Conservation (phyloP, 1,140 invertebrate genomes). For the Gonioctena quinquepunctata region DNA sequence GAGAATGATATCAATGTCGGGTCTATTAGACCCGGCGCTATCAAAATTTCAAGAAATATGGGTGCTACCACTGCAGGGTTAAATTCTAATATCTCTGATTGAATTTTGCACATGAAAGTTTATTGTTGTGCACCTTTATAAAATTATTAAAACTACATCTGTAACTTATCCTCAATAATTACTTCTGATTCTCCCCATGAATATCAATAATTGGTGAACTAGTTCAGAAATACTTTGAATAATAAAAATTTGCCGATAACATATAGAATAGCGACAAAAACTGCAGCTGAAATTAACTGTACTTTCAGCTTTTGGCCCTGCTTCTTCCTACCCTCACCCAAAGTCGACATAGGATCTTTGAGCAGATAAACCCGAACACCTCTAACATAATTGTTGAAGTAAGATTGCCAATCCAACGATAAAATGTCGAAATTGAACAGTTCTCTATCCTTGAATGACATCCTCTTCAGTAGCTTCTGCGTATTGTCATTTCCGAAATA, state of each 20-base stretch:
- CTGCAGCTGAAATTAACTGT: constrained; percentile 7
- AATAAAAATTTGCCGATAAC: constrained; percentile 24
- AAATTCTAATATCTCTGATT: too few species aligned
- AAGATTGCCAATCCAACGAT: constrained; percentile 64
- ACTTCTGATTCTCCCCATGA: too few species aligned
- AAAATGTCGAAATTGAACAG: constrained; percentile 65
- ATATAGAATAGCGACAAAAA: constrained; percentile 17
- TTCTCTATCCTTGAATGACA: constrained; percentile 64
- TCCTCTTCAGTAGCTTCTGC: constrained; percentile 62
- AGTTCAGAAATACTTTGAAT: constrained; percentile 18
- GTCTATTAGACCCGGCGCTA: too few species aligned
- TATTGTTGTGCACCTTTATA: too few species aligned
- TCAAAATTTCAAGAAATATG: too few species aligned
- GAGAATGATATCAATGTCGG: too few species aligned
- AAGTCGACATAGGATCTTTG: constrained; percentile 62
- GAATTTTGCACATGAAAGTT: too few species aligned
- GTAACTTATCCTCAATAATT: too few species aligned
- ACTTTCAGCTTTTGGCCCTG: constrained; percentile 12
- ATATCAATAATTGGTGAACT: background rate
- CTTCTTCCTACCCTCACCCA: constrained; percentile 38
- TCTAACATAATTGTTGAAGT: constrained; percentile 61
- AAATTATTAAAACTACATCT: too few species aligned
- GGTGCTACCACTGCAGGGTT: too few species aligned
- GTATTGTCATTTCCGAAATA: constrained; percentile 72
- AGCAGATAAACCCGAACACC: constrained; percentile 64